Evolutionary conservation across 2,888 invertebrate species (phyloP).

Genomic region (Macrophya alboannulata): DNA sequence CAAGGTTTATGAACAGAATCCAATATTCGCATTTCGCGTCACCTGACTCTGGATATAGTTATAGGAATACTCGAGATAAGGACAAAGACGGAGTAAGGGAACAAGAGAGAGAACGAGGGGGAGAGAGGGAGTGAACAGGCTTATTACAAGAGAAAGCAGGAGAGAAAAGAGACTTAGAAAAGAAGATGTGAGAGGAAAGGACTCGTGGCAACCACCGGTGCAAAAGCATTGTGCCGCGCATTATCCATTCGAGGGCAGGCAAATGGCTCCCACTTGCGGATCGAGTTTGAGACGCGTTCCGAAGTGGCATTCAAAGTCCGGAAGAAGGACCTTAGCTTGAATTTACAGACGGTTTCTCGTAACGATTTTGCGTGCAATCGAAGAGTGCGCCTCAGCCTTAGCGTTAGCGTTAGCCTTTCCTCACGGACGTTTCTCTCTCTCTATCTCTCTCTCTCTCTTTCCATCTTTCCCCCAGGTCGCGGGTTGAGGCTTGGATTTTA

Average conservation of each 20-base stretch:
- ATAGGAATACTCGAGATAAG: slow-evolving; percentile 7
- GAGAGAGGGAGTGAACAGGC: slow-evolving; percentile 1
- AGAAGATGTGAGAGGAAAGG: slow-evolving; percentile 11
- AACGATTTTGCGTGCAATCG: slow-evolving; percentile 30
- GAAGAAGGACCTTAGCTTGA: slow-evolving; percentile 47
- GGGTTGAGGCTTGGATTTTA: slow-evolving; percentile 59
- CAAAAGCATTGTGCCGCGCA: slow-evolving; percentile 39
- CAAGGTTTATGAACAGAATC: slow-evolving; percentile 22
- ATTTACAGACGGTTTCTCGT: slow-evolving; percentile 37
- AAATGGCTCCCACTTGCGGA: slow-evolving; percentile 51
- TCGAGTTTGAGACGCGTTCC: slow-evolving; percentile 37
- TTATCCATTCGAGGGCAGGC: slow-evolving; percentile 38
- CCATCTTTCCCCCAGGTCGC: slow-evolving; percentile 7
- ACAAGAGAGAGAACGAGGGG: not conserved
- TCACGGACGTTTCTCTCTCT: slow-evolving; percentile 28
- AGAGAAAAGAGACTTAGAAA: slow-evolving; percentile 20
- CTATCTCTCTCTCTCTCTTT: slow-evolving; percentile 13
- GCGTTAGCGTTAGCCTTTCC: not conserved
- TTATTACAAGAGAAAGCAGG: slow-evolving; percentile 20
- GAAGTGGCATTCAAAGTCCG: slow-evolving; percentile 40
- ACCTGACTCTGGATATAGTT: slow-evolving; percentile 21
- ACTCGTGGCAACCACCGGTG: slow-evolving; percentile 23
- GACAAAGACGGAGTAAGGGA: not conserved
- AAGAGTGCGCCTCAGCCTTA: slow-evolving; percentile 1
- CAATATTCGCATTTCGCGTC: slow-evolving; percentile 30